phyloP scores from a whole-genome alignment of 2,113 vertebrate species.

The Sclerurus mexicanus region DNA sequence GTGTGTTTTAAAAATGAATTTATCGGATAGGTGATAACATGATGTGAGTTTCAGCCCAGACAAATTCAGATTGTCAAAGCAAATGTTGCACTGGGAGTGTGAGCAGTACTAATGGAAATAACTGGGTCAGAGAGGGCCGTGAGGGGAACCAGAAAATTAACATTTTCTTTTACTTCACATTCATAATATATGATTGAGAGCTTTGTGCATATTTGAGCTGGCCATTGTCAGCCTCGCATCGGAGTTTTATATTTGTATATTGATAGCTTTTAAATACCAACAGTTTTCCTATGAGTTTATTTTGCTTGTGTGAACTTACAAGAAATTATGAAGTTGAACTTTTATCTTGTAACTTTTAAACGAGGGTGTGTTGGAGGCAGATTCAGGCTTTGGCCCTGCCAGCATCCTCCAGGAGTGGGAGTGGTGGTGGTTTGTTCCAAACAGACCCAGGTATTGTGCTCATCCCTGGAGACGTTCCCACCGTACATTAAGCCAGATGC shows the following conservation, averaged over 20 bases:
- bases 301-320: background rate
- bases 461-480: background rate
- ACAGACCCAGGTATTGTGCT: background rate
- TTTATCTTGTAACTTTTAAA: background rate
- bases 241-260: background rate
- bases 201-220: background rate
- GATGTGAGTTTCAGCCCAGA: conserved; percentile 46
- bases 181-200: background rate
- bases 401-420: background rate
- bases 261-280: background rate
- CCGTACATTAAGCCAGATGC: background rate
- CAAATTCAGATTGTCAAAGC: conserved; percentile 66
- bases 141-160: conserved; percentile 26
- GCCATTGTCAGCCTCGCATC: background rate
- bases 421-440: background rate
- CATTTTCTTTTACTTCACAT: background rate
- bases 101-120: conserved; percentile 47
- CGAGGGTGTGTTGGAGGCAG: background rate
- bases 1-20: background rate
- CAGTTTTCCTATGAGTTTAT: background rate
- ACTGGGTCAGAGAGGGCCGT: background rate
- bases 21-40: background rate
- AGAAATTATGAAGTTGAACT: background rate
- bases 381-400: background rate
- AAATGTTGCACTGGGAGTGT: conserved; percentile 36